These are phyloP conservation scores for Oenanthe melanoleuca DNA, from an alignment of 2,113 vertebrate species.

Conservation along the genomic window DNA sequence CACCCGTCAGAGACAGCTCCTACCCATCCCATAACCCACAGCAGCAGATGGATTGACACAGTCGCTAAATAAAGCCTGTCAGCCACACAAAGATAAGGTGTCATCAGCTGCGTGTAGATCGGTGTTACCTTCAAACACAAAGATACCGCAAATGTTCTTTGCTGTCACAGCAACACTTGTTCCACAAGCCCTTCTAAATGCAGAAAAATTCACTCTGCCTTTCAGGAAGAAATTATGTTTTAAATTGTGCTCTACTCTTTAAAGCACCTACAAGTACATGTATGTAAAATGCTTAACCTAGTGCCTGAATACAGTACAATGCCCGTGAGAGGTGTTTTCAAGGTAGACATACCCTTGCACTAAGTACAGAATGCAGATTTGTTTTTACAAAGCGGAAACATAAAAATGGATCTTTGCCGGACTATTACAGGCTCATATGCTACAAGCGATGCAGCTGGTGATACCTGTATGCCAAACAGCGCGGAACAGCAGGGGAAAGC, in stretches of 20 bases:
- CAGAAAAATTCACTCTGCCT: not conserved
- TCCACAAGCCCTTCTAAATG: not conserved
- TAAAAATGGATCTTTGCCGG: not conserved
- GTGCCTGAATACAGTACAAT: fast-evolving
- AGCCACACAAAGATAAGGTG: not conserved
- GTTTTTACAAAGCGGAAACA: not conserved
- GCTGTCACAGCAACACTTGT: not conserved
- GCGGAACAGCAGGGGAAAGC: not conserved
- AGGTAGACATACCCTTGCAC: fast-evolving
- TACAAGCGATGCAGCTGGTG: not conserved
- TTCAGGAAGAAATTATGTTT: not conserved
- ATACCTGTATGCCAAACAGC: not conserved
- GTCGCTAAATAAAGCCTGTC: not conserved
- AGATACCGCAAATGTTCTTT: not conserved
- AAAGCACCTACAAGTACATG: fast-evolving
- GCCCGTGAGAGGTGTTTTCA: not conserved
- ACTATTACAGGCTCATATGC: not conserved
- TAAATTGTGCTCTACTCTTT: not conserved
- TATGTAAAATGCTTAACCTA: not conserved
- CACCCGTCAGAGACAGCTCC: not conserved
- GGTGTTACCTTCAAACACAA: not conserved
- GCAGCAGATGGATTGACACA: not conserved
- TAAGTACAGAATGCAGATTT: not conserved
- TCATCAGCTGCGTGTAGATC: not conserved
- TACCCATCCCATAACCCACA: not conserved